phyloP scores from a whole-genome alignment of 1,140 invertebrate genomes.

The Drosophila takahashii region DNA sequence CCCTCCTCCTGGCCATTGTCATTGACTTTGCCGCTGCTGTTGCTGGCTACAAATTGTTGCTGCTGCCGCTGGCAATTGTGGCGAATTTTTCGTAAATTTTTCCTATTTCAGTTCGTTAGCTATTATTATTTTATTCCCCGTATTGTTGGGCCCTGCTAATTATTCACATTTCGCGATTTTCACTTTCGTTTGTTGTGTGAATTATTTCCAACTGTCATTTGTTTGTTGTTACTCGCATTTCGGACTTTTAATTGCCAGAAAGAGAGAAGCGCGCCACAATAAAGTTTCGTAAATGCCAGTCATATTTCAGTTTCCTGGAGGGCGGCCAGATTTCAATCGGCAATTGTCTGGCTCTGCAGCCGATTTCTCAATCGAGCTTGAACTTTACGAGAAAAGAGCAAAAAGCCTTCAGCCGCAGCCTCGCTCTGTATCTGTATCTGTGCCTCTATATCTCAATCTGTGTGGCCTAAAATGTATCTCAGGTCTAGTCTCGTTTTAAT shows the following conservation, averaged over 20 bases:
- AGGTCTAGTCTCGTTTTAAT: conserved; percentile 54
- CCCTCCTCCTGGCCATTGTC: conserved; percentile 65
- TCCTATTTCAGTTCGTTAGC: conserved; percentile 72
- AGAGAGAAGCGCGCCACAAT: conserved; percentile 52
- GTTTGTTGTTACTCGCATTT: conserved; percentile 77
- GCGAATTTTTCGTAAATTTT: conserved; percentile 66
- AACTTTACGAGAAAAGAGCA: conserved; percentile 40
- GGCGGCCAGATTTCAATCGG: conserved; percentile 51
- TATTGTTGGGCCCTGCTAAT: conserved; percentile 72
- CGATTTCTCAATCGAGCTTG: conserved; percentile 65
- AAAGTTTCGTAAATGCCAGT: conserved; percentile 78
- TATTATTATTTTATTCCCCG: conserved; percentile 71
- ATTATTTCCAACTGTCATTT: conserved; percentile 75
- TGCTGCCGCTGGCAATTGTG: conserved; percentile 63
- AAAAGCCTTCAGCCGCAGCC: conserved; percentile 39
- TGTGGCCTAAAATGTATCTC: not conserved
- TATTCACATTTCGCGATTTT: conserved; percentile 81
- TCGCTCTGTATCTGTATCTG: conserved; percentile 2
- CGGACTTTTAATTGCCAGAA: conserved; percentile 73
- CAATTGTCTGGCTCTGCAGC: conserved; percentile 47
- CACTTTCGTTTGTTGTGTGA: conserved; percentile 81
- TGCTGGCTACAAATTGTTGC: conserved; percentile 52
- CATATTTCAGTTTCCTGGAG: conserved; percentile 75
- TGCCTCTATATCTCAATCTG: conserved; percentile 10
- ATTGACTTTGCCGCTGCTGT: conserved; percentile 54